Evolutionary conservation across 2,888 invertebrate genomes (phyloP).

Genomic region (Chymomyza fuscimana): DNA sequence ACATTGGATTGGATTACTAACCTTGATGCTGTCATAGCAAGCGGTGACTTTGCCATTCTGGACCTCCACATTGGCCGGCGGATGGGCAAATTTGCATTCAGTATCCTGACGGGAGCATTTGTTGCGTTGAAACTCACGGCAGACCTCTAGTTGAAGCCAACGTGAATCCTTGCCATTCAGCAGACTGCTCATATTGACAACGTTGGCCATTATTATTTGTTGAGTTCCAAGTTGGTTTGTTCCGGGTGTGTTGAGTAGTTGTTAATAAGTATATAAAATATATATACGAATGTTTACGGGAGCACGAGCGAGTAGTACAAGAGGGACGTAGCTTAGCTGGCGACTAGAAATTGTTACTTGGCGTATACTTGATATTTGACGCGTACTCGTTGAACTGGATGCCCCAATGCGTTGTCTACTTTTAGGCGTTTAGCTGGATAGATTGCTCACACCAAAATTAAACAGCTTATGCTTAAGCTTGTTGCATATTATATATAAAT

Average conservation of each 20-base stretch:
- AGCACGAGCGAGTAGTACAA: not conserved
- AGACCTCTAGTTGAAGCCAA: conserved; percentile 99
- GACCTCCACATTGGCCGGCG: conserved; percentile 99
- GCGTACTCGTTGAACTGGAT: conserved; percentile 36
- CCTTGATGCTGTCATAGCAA: conserved; percentile 99
- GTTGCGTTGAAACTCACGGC: conserved; percentile 99
- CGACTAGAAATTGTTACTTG: conserved; percentile 66
- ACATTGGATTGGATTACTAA: conserved; percentile 80
- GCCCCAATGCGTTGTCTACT: conserved; percentile 17
- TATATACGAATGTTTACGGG: not conserved
- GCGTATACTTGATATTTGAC: conserved; percentile 28
- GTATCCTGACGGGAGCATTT: conserved; percentile 99
- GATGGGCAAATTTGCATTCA: conserved; percentile 99
- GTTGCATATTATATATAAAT: not conserved
- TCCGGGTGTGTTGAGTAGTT: conserved; percentile 22
- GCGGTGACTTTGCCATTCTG: conserved; percentile 99
- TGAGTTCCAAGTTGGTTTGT: conserved; percentile 27
- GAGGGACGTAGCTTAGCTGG: conserved; percentile 33
- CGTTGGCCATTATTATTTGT: conserved; percentile 85
- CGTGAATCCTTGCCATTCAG: conserved; percentile 99
- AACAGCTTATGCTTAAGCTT: conserved; percentile 19
- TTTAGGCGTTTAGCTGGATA: conserved; percentile 29
- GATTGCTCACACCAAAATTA: conserved; percentile 33
- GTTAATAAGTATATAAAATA: not conserved
- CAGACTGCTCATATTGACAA: conserved; percentile 98